Evolutionary conservation across 1,140 invertebrate genomes (phyloP), one percentile per base, ranked within the genome.

Genomic region (Ptiloglossa arizonensis): DNA sequence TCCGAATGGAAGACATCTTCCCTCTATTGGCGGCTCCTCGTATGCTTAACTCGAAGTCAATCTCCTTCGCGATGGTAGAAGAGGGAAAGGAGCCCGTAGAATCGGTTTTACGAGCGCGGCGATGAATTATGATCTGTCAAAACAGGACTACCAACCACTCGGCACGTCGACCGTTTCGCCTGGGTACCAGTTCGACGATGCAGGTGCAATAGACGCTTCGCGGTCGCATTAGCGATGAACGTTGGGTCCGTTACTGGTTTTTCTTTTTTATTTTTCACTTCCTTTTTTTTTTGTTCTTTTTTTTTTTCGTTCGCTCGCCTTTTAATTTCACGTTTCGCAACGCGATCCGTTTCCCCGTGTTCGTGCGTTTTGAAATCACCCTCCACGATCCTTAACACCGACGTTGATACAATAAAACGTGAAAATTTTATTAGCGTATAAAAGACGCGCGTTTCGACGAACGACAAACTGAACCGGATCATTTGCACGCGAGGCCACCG

Each of bases 71-170:
- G 78, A n/a, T 24, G 38, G 41, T 70, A 70, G 57, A 84, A 80
- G 78, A 77, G 50, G 59, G 67, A 80, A 79, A 81, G 56, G 79
- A 50, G 74, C 77, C 76, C 41, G 82, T 76, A 81, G 83, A 88
- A 87, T 88, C 81, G 80, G 77, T 87, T 90, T 90, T 88, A 88
- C 87, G 87, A 88, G 84, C 83, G 71, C 66, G 56, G n/a, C 86
- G 78, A 89, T 89, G 88, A 89, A 89, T 89, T 89, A 89, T 86
- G 86, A 88, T 88, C 87, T 89, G 88, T 89, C 88, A 89, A 89
- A 89, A 89, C 87, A 81, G 71, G 87, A 87, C 88, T 89, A 89
- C 87, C 80, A 85, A 77, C 83, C 83, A 79, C 81, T 88, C 82
- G 81, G 72, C 86, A 80, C 77, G 85, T 85, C 80, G 62, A 79